phyloP scores from a whole-genome alignment of 2,797 vertebrate genomes.

The Chrysocyon brachyurus region DNA sequence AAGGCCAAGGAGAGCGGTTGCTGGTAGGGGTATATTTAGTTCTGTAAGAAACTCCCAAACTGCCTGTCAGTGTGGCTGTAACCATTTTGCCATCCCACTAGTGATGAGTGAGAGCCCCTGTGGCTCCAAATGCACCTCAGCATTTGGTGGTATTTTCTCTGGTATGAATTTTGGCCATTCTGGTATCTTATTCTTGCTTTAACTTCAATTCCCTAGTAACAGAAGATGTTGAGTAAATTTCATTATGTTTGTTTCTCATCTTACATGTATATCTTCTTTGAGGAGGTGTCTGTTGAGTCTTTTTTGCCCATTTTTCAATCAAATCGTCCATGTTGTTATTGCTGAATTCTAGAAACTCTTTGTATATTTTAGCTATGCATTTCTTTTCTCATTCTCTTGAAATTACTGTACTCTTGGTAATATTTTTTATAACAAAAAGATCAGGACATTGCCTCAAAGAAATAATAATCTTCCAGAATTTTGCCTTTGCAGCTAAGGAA shows the following conservation, averaged over 20 bases:
- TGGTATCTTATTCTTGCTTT: not conserved
- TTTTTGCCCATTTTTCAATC: not conserved
- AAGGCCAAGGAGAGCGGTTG: not conserved
- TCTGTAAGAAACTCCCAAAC: not conserved
- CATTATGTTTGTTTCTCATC: not conserved
- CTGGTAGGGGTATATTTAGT: not conserved
- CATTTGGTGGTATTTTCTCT: not conserved
- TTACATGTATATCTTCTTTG: not conserved
- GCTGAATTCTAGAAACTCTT: not conserved
- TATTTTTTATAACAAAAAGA: not conserved
- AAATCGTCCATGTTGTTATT: not conserved
- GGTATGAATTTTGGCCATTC: not conserved
- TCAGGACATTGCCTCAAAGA: not conserved
- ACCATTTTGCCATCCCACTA: not conserved
- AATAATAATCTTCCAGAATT: not conserved
- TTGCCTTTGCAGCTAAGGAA: not conserved
- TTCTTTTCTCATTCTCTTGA: not conserved
- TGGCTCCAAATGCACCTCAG: accelerated
- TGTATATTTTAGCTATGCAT: not conserved
- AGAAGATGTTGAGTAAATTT: not conserved
- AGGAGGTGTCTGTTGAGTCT: not conserved
- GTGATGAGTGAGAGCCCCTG: accelerated
- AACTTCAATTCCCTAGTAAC: not conserved
- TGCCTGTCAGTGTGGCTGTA: not conserved
- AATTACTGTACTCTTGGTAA: not conserved